phyloP scores from a whole-genome alignment of 2,113 vertebrate genomes.

The Grantiella picta region DNA sequence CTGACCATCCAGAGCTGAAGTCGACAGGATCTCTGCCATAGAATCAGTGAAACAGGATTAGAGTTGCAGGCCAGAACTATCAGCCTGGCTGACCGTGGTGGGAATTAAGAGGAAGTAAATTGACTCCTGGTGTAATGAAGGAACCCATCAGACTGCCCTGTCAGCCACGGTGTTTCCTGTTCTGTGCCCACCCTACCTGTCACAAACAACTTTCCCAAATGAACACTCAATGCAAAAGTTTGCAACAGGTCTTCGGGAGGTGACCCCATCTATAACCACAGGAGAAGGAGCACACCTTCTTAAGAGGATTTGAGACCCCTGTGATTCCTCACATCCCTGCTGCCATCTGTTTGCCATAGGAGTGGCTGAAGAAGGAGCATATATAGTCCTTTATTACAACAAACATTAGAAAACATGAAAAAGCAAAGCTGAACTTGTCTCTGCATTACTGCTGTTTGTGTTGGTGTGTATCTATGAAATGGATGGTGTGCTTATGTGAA shows the following conservation, averaged over 20 bases:
- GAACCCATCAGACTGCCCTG: not conserved
- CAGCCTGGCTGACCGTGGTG: not conserved
- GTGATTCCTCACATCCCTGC: not conserved
- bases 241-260: not conserved
- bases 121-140: not conserved
- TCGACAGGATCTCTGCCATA: not conserved
- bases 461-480: not conserved
- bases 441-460: not conserved
- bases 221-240: not conserved
- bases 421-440: not conserved
- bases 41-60: not conserved
- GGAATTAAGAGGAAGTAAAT: not conserved
- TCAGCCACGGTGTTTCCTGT: accelerated
- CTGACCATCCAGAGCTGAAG: conserved; percentile 9
- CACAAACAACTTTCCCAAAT: not conserved
- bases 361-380: not conserved
- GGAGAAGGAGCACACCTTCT: not conserved
- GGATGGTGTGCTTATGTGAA: not conserved
- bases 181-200: not conserved
- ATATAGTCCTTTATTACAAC: not conserved
- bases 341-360: not conserved
- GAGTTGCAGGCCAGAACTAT: not conserved
- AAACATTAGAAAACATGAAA: not conserved
- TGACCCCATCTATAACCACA: accelerated
- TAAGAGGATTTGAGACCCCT: not conserved